phyloP scores from a whole-genome alignment of 2,888 invertebrate genomes.

The Campoplex capitator region DNA sequence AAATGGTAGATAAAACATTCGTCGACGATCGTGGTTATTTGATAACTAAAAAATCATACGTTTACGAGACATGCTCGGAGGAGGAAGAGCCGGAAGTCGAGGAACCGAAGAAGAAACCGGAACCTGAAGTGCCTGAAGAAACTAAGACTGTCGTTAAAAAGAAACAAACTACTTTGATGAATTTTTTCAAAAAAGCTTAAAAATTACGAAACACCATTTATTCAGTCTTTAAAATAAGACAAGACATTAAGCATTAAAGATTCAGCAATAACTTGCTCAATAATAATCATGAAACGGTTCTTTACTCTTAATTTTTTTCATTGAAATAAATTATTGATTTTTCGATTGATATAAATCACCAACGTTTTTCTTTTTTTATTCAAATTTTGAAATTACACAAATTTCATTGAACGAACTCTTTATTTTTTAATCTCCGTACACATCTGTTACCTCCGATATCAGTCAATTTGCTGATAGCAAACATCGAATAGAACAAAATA shows the following conservation, averaged over 20 bases:
- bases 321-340: not conserved
- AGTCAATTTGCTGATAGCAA: not conserved
- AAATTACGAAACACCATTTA: not conserved
- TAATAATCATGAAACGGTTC: not conserved
- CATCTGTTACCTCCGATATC: not conserved
- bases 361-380: not conserved
- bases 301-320: not conserved
- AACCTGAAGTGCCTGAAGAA: slow-evolving; percentile 66
- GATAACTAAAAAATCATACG: slow-evolving; percentile 81
- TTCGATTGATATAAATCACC: not conserved
- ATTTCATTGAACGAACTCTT: not conserved
- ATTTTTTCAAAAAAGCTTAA: slow-evolving; percentile 82
- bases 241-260: not conserved
- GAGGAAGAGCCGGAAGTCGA: slow-evolving; percentile 72
- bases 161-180: slow-evolving; percentile 81
- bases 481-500: no score
- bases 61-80: slow-evolving; percentile 81
- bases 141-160: slow-evolving; percentile 70
- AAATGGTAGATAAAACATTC: slow-evolving; percentile 79
- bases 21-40: slow-evolving; percentile 83
- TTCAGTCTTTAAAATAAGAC: not conserved
- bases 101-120: slow-evolving; percentile 63
- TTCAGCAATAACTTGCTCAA: not conserved
- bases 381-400: not conserved
- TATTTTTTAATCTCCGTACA: not conserved